These are phyloP conservation scores for Sus cebifrons DNA, from an alignment of 2,797 vertebrate genomes.

Conservation along the genomic window DNA sequence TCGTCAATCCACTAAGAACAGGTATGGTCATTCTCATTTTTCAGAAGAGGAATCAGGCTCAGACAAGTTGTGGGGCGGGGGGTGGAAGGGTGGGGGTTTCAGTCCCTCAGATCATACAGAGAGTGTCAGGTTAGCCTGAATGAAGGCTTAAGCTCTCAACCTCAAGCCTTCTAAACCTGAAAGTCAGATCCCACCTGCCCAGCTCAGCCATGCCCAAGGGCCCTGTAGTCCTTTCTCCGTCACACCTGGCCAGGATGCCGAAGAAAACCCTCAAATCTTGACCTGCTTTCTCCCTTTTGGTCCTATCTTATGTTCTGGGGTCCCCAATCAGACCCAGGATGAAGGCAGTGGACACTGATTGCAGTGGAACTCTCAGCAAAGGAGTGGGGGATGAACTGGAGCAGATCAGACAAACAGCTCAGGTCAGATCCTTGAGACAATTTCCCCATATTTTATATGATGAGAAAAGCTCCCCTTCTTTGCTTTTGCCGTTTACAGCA, in stretches of 20 bases:
- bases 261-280: neutral
- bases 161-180: neutral
- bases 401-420: neutral
- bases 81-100: neutral
- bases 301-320: neutral
- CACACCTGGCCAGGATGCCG: accelerated
- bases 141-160: neutral
- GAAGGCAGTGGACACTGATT: neutral
- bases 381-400: accelerated
- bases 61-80: neutral
- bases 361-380: neutral
- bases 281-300: neutral
- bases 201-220: neutral
- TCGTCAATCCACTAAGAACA: neutral
- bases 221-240: neutral
- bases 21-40: neutral
- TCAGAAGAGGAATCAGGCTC: slow-evolving; percentile 13
- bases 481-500: neutral
- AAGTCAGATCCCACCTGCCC: neutral
- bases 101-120: neutral
- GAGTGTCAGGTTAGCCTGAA: neutral
- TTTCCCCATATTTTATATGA: neutral
- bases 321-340: neutral
- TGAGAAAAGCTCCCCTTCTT: neutral
- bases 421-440: no score